Evolutionary conservation across 2,888 invertebrate genomes (phyloP).

Genomic region (Crematogaster levior): DNA sequence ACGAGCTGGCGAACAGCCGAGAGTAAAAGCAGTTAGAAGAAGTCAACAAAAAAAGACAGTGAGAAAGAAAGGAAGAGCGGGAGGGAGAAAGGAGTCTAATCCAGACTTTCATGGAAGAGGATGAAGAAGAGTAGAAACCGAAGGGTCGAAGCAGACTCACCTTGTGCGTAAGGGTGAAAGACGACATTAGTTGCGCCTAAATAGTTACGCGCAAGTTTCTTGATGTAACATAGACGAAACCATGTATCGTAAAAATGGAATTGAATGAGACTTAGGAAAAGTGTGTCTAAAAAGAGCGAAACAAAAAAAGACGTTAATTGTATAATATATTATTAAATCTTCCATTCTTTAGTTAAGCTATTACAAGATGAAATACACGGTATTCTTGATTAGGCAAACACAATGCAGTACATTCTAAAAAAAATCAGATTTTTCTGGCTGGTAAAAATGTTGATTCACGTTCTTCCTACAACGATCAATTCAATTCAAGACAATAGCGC

Average conservation of each 20-base stretch:
- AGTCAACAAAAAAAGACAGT: constrained; percentile 39
- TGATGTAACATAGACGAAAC: constrained; percentile 54
- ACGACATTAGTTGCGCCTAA: constrained; percentile 68
- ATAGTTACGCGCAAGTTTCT: constrained; percentile 73
- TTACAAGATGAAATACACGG: not conserved
- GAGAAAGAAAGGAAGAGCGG: not conserved
- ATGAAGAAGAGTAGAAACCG: constrained; percentile 49
- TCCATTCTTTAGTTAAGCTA: not conserved
- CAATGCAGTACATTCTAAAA: not conserved
- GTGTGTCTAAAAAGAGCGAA: not conserved
- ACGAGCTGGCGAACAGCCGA: constrained; percentile 40
- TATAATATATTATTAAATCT: not conserved
- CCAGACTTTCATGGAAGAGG: constrained; percentile 24
- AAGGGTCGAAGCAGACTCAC: constrained; percentile 49
- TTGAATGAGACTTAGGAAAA: not conserved
- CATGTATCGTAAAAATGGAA: constrained; percentile 65
- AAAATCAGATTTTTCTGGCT: constrained; percentile 5
- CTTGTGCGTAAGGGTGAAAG: constrained; percentile 62
- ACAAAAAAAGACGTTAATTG: not conserved
- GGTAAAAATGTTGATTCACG: constrained; percentile 7
- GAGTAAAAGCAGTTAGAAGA: constrained; percentile 41
- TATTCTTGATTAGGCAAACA: not conserved
- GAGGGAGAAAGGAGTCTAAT: constrained; percentile 15
- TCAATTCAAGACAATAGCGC: constrained; percentile 24
- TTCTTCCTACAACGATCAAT: constrained; percentile 5